A percentile compares a stretch with the other conserved stretches of the same genome.
These are phyloP conservation scores for Sinocyclocheilus maitianheensis DNA, from an alignment of 2,113 vertebrate species.

Conservation along the genomic window DNA sequence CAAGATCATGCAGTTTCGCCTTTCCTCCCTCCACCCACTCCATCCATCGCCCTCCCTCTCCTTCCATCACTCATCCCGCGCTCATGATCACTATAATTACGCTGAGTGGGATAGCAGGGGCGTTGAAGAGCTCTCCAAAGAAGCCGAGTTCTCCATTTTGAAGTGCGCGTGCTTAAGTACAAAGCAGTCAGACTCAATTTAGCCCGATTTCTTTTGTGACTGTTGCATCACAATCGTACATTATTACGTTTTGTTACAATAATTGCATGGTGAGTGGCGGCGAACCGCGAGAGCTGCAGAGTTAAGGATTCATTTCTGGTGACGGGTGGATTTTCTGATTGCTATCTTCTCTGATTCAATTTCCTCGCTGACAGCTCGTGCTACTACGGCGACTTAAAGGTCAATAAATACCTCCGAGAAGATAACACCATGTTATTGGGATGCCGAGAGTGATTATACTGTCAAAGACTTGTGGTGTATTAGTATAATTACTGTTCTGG, in stretches of 20 bases:
- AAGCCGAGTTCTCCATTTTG: constrained; percentile 18
- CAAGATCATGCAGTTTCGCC: constrained; percentile 44
- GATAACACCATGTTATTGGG: background rate
- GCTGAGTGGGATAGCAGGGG: constrained; percentile 52
- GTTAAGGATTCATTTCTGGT: background rate
- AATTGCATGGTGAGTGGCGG: background rate
- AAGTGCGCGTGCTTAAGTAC: background rate
- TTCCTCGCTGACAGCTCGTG: background rate
- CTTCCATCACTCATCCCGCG: constrained; percentile 20
- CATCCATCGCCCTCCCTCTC: background rate
- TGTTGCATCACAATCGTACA: constrained; percentile 19
- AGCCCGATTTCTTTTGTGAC: constrained; percentile 14
- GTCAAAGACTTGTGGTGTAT: constrained; percentile 15
- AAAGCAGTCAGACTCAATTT: constrained; percentile 33
- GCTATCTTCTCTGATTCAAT: constrained; percentile 9
- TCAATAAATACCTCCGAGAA: constrained; percentile 28
- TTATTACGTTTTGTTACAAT: background rate
- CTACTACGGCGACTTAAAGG: constrained; percentile 23
- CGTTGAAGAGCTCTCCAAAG: constrained; percentile 33
- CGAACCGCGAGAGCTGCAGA: background rate
- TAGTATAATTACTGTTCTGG: constrained; percentile 22
- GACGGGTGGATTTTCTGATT: too few species aligned
- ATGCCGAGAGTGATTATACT: constrained; percentile 17
- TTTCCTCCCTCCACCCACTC: constrained; percentile 45
- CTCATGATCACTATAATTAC: constrained; percentile 67